Conservation (phyloP, 2,797 vertebrate genomes). For the Pantherophis alleghaniensis region DNA sequence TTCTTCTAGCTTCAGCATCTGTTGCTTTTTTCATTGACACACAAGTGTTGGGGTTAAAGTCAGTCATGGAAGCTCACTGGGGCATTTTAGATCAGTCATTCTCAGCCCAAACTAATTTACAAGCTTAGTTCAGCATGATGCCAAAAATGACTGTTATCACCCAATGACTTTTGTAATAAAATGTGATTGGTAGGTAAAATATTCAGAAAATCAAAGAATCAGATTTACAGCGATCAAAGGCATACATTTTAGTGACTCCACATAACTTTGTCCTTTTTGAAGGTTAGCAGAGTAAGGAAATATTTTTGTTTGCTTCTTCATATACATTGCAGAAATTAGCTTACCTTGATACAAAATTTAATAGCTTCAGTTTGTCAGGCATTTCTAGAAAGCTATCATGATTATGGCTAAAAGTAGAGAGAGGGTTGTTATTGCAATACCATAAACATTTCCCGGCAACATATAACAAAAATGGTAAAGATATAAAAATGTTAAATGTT, state of each 20-base stretch:
- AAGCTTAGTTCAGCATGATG: neutral
- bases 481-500: neutral
- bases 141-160: neutral
- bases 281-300: neutral
- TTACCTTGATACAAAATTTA: neutral
- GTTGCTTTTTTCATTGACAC: neutral
- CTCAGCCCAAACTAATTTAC: neutral
- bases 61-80: neutral
- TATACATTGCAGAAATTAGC: neutral
- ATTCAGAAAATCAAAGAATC: neutral
- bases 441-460: neutral
- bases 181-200: neutral
- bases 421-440: neutral
- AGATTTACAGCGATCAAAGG: neutral
- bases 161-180: neutral
- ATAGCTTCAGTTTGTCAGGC: neutral
- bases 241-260: neutral
- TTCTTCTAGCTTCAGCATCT: neutral
- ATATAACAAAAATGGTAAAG: neutral
- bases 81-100: neutral
- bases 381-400: neutral
- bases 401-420: neutral
- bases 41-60: neutral
- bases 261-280: neutral
- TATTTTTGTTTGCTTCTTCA: neutral